Percentiles rank a stretch among this genome's conserved stretches.
Conservation (phyloP, 23 tunicate species). For the Halocynthia aurantium region DNA sequence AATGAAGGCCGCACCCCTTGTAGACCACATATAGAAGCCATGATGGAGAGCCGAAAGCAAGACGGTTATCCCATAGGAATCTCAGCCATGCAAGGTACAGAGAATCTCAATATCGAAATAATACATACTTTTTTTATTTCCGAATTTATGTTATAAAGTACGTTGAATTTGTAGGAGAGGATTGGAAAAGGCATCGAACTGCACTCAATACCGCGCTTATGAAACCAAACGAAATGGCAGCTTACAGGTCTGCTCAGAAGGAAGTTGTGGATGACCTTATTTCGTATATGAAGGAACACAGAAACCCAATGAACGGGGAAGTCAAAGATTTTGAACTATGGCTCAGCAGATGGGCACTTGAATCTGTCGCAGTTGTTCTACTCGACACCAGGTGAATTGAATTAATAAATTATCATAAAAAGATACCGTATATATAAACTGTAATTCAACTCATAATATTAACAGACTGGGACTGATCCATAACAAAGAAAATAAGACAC, state of each 20-base stretch:
- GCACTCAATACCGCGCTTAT: conserved; percentile 65
- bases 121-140: not conserved
- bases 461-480: conserved; percentile 60
- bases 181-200: conserved; percentile 54
- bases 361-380: conserved; percentile 72
- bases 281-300: conserved; percentile 2
- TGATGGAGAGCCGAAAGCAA: conserved; percentile 58
- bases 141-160: not conserved
- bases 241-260: conserved; percentile 36
- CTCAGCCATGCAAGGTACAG: conserved; percentile 64
- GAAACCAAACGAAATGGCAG: conserved; percentile 34
- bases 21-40: conserved; percentile 78
- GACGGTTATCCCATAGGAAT: conserved; percentile 71
- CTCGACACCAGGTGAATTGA: conserved; percentile 65
- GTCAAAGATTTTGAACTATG: conserved; percentile 40
- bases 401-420: not conserved
- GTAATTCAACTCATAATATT: not conserved
- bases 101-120: not conserved
- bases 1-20: conserved; percentile 79
- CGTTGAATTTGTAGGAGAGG: conserved; percentile 28
- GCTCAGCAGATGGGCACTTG: conserved; percentile 87
- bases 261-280: conserved; percentile 55
- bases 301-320: conserved; percentile 40
- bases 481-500: conserved; percentile 8
- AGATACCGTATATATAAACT: not conserved